Conservation (phyloP, 23 tunicate genomes). For the Styela clava region DNA sequence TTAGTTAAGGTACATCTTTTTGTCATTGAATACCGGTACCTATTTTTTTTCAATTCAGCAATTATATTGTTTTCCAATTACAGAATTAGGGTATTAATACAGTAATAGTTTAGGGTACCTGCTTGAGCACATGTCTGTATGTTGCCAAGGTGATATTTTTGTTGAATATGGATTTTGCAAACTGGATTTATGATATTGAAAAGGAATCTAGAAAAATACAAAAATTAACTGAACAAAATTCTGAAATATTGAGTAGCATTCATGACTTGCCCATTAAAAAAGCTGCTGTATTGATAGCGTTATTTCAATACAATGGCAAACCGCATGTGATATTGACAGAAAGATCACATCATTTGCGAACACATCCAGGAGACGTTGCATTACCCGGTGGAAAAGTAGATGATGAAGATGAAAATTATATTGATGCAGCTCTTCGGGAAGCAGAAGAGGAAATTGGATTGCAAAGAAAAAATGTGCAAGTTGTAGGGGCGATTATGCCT, state of each 20-base stretch:
- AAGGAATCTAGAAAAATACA: slow-evolving; percentile 7
- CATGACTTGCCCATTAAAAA: neutral
- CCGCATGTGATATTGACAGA: slow-evolving; percentile 31
- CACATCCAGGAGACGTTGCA: slow-evolving; percentile 13
- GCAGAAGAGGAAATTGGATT: slow-evolving; percentile 69
- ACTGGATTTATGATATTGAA: neutral
- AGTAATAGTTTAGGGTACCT: too few species aligned
- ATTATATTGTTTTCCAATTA: too few species aligned
- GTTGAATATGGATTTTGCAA: neutral
- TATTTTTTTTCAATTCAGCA: too few species aligned
- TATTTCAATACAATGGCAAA: neutral
- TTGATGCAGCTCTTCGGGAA: slow-evolving; percentile 58
- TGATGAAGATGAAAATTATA: slow-evolving; percentile 23
- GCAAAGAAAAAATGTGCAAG: slow-evolving; percentile 17
- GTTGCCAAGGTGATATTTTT: too few species aligned
- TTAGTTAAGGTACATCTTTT: too few species aligned
- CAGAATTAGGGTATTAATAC: too few species aligned
- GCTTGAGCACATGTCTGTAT: too few species aligned
- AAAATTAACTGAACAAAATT: neutral
- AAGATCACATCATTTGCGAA: slow-evolving; percentile 13
- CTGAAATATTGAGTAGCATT: neutral
- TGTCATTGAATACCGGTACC: too few species aligned
- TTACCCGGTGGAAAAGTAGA: slow-evolving; percentile 77
- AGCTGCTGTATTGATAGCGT: slow-evolving; percentile 22
- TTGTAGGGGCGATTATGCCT: slow-evolving; percentile 38